Evolutionary conservation across 2,113 vertebrate genomes (phyloP).

Genomic region (Callorhinus ursinus): DNA sequence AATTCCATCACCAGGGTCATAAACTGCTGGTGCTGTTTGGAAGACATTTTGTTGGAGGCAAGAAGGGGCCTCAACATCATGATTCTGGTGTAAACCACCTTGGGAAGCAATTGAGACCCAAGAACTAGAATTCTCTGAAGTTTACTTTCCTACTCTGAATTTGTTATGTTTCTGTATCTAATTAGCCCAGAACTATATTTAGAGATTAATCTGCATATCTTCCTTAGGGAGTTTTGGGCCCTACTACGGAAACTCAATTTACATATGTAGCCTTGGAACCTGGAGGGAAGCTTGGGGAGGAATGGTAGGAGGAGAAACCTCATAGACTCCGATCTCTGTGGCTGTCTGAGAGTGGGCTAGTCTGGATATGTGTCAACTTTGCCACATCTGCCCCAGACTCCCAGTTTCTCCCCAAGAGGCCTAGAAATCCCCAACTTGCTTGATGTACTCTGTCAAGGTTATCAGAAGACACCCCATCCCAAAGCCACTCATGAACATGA

Average conservation of each 20-base stretch:
- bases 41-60: neutral
- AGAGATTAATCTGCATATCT: neutral
- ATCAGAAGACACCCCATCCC: neutral
- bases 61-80: neutral
- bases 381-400: neutral
- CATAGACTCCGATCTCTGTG: neutral
- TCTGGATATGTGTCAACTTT: neutral
- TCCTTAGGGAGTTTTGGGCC: neutral
- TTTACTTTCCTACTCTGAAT: constrained; percentile 2
- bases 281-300: too few species aligned
- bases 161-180: neutral
- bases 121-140: neutral
- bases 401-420: neutral
- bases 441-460: neutral
- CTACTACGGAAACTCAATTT: neutral
- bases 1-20: neutral
- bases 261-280: neutral
- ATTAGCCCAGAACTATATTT: neutral
- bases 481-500: neutral
- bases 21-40: neutral
- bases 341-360: neutral
- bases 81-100: neutral
- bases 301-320: neutral
- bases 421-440: neutral
- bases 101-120: neutral